A percentile compares a stretch with the other conserved stretches of the same genome.
Evolutionary conservation across 2,113 vertebrate species (phyloP).

Genomic region (Pangasianodon gigas): DNA sequence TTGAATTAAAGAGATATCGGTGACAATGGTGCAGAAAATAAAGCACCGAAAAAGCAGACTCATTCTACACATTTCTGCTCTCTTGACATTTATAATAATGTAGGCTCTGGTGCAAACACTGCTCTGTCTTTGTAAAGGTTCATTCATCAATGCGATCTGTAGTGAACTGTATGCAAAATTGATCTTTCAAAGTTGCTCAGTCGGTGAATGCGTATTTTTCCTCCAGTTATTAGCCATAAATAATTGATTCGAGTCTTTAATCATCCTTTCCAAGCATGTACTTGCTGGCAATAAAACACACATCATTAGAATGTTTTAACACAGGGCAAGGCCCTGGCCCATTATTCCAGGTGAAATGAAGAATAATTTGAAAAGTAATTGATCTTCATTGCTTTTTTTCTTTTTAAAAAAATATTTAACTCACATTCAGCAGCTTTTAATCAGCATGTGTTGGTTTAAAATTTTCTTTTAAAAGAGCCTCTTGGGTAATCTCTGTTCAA

Average conservation of each 20-base stretch:
- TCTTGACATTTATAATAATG: conserved; percentile 45
- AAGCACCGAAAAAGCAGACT: background rate
- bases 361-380: conserved; percentile 49
- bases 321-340: conserved; percentile 27
- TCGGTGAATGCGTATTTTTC: conserved; percentile 44
- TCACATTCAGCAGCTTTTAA: conserved; percentile 26
- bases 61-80: conserved; percentile 17
- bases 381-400: conserved; percentile 25
- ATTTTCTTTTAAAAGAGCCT: background rate
- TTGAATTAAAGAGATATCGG: background rate
- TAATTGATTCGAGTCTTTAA: conserved; percentile 55
- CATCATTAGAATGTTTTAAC: conserved; percentile 50
- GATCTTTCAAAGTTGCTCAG: conserved; percentile 47
- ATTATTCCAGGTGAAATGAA: conserved; percentile 39
- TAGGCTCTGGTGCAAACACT: conserved; percentile 15
- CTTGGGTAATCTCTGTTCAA: conserved; percentile 8
- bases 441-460: background rate
- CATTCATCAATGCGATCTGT: conserved; percentile 45
- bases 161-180: conserved; percentile 47
- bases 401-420: conserved; percentile 16
- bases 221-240: conserved; percentile 52
- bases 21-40: background rate
- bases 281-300: conserved; percentile 45
- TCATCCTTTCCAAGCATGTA: conserved; percentile 43
- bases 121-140: conserved; percentile 38